Evolutionary conservation across 2,797 vertebrate species (phyloP).

Genomic region (Gymnopithys bicolor): DNA sequence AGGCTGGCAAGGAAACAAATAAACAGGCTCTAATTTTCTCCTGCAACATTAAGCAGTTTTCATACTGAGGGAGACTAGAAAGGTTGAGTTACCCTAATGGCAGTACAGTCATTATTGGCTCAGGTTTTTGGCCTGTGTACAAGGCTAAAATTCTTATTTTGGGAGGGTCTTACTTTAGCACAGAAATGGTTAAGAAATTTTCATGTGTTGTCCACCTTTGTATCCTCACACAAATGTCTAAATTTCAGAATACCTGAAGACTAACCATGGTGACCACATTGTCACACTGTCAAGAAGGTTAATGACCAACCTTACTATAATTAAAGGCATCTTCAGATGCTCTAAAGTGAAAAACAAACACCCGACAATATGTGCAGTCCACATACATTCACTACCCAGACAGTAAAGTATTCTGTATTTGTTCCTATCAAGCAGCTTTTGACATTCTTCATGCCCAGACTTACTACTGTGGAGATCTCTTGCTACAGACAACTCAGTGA

Average conservation of each 20-base stretch:
- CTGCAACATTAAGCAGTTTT: constrained; percentile 16
- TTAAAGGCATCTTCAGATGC: background rate
- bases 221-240: background rate
- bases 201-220: background rate
- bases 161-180: background rate
- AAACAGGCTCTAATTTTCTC: constrained; percentile 25
- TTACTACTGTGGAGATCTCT: background rate
- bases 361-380: background rate
- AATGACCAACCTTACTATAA: background rate
- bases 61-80: background rate
- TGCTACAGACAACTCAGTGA: background rate
- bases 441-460: background rate
- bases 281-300: background rate
- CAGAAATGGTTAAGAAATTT: background rate
- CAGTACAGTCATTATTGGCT: background rate
- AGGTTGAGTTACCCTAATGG: background rate
- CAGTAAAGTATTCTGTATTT: background rate
- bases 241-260: background rate
- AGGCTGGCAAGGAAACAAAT: background rate
- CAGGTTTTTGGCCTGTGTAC: background rate
- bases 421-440: background rate
- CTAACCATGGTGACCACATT: background rate
- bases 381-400: background rate
- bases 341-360: background rate
- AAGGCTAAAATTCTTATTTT: background rate